Evolutionary conservation across 2,888 invertebrate genomes (phyloP).

Genomic region (Lumbricus terrestris): DNA sequence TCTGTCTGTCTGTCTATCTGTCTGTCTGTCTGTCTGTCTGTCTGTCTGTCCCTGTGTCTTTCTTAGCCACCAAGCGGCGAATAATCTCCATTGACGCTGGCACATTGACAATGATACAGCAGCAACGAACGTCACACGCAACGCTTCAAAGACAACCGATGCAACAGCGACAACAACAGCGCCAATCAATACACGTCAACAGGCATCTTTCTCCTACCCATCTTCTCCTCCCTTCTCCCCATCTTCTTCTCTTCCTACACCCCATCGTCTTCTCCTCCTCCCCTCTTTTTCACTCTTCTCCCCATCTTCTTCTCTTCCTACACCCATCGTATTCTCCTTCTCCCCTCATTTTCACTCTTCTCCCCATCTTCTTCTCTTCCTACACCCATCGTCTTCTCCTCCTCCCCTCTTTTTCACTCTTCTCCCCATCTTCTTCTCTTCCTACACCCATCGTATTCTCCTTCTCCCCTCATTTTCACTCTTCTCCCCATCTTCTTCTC

Average conservation of each 20-base stretch:
- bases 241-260: neutral
- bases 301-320: neutral
- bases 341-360: neutral
- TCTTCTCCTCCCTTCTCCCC: neutral
- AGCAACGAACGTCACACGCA: neutral
- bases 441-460: neutral
- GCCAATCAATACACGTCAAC: neutral
- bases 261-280: neutral
- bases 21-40: neutral
- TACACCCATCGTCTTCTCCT: neutral
- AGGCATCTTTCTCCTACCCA: neutral
- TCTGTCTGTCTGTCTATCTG: neutral
- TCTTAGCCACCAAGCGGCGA: neutral
- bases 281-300: neutral
- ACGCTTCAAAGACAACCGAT: neutral
- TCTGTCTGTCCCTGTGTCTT: neutral
- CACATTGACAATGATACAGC: neutral
- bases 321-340: neutral
- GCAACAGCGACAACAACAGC: neutral
- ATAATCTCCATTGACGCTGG: neutral
- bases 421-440: neutral
- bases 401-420: no score
- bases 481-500: neutral
- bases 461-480: neutral
- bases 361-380: neutral